These are phyloP conservation scores for Rhabdomys pumilio DNA, from an alignment of 2,797 vertebrate species.

Conservation along the genomic window DNA sequence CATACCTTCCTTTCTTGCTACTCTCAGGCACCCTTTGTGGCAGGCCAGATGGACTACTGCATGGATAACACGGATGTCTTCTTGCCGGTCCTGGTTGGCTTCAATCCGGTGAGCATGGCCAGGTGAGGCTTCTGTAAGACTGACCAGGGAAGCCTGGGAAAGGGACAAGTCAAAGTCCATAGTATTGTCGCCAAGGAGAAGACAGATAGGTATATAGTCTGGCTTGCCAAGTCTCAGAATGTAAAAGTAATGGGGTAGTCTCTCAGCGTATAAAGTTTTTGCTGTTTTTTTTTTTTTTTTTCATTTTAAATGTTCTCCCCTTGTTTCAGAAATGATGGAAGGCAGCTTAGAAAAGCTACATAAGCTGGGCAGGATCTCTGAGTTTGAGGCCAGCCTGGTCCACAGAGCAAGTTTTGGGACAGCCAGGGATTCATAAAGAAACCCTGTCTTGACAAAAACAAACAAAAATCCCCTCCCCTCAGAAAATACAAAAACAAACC, in stretches of 20 bases:
- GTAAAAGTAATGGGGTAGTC: neutral
- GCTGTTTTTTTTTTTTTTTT: neutral
- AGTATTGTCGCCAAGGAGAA: neutral
- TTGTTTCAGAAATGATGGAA: slow-evolving; percentile 37
- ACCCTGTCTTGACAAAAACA: neutral
- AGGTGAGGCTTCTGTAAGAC: slow-evolving; percentile 84
- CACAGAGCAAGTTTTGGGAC: neutral
- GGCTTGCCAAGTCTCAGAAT: neutral
- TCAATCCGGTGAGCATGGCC: slow-evolving; percentile 91
- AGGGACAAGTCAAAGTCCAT: neutral
- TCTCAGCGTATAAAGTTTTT: neutral
- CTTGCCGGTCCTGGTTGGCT: slow-evolving; percentile 91
- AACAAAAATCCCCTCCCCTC: neutral
- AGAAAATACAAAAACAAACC: neutral
- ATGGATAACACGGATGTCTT: slow-evolving; percentile 90
- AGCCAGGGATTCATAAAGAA: neutral
- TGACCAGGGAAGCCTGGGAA: neutral
- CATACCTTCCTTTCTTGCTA: neutral
- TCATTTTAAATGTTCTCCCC: neutral
- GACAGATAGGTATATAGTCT: neutral
- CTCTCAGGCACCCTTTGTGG: slow-evolving; percentile 85
- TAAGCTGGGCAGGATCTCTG: neutral
- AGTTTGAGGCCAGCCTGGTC: neutral
- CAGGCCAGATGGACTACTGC: slow-evolving; percentile 92
- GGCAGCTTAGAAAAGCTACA: neutral